Base-by-base conservation (phyloP, 1,140 invertebrate genomes). In the Pseudomyrmex dendroicus region DNA sequence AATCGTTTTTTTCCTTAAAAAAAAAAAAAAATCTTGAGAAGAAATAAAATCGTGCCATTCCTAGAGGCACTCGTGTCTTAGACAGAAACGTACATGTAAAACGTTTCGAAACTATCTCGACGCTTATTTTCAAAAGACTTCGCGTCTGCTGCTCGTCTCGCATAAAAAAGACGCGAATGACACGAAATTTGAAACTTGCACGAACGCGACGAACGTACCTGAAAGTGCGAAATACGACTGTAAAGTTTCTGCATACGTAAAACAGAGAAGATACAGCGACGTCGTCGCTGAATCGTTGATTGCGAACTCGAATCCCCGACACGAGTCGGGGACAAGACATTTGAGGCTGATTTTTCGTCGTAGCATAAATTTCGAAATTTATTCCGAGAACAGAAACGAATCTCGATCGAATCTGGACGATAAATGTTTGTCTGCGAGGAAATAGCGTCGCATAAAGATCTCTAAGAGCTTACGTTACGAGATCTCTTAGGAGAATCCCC, bases 101-200 rank as follows among this genome's bases (percentile, higher is more conserved):
- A 78, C 44, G 48, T 1, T 72, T 59, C 66, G 66, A 12, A n/a
- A 70, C n/a, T 70, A 15, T 80, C n/a, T 57, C 15, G 22, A 72
- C 44, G 67, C 22, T 67, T 20, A 20, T 0, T 78, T 57, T 68
- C 35, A 20, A 22, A 12, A n/a, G 44, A 10, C 1, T 48, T 59
- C 12, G 10, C 10, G 68, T 15, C n/a, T 17, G 20, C 25, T 25
- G 35, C 5, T 77, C 8, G 4, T 13, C 2, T 48, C 15, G 25
- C 4, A 17, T 25, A 46, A 78, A 78, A 59, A 80, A 72, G 20
- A 13, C 15, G 44, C 20, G 20, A 17, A 20, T 59, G 54, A 61
- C 56, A n/a, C 13, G 20, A 20, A 57, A 70, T 5, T 22, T 13
- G 62, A 67, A 78, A 78, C 76, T 68, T 35, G 2, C n/a, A 3